Base-by-base conservation (phyloP, 2,113 vertebrate genomes). In the Esox niger region DNA sequence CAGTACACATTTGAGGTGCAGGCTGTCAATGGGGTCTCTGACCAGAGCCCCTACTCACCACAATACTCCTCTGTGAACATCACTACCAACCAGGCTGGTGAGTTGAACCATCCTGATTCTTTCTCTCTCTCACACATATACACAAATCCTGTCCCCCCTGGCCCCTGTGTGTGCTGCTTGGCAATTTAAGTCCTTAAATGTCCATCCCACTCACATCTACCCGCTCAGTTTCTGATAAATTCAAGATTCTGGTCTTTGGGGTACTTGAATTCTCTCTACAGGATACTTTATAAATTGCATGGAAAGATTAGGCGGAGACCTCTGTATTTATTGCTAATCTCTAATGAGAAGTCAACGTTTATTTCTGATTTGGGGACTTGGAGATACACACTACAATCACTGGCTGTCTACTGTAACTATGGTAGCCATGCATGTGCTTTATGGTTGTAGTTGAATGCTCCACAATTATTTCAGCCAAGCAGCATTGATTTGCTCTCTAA, bases 1-100 rank as follows among this genome's bases (percentile, higher is more conserved):
- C 96, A 96, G 89, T 98, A 98, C 90, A 99, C 96, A 64, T 98
- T 99, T 0, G 97, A 99, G 92, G 94, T 99, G 87, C 96, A 99
- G 86, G 96, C 96, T 0, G 96, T 99, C 81, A 99, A 98, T 0
- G 97, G 96, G 0, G 97, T 98, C 82, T 98, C 96, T 0, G 97
- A 99, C 85, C 97, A 99, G 92, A 99, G 96, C 81, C 97, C 95
- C 21, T 96, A 98, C 89, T 97, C 96, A 0, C 97, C 97, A 0
- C 96, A 98, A 73, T 99, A 98, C 0, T 81, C 95, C 9, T 95
- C 97, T 0, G 95, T 99, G 76, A 99, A 99, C 86, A 99, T 99
- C 86, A 99, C 96, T 87, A 99, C 97, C 84, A 99, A 99, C 91
- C 97, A 99, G 78, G 97, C 97, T 0, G 97, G 97, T 98, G 85